Conservation (phyloP, 2,888 invertebrate species). For the Metallyticus violacea region DNA sequence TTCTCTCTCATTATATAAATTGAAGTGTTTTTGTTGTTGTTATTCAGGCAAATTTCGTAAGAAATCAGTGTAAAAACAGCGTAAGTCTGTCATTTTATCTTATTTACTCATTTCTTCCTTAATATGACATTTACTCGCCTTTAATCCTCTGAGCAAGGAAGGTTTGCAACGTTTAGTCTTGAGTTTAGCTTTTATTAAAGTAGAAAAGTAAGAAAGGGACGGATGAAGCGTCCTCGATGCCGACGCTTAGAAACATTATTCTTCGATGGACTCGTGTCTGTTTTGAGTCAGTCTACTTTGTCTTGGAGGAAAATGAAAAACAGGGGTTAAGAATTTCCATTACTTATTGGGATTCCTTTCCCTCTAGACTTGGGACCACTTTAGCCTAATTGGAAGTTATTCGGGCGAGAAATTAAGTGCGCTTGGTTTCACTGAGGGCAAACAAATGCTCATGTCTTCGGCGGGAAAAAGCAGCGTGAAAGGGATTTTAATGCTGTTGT, state of each 20-base stretch:
- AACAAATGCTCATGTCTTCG: neutral
- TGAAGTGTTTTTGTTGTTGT: no score
- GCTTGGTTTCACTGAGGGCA: neutral
- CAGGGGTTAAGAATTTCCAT: neutral
- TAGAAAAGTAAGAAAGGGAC: neutral
- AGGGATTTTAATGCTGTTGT: conserved; percentile 1
- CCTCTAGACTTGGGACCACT: neutral
- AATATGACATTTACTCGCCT: no score
- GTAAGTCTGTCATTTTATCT: no score
- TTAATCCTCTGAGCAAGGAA: no score
- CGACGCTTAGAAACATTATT: neutral
- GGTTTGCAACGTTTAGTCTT: no score
- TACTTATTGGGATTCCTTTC: neutral
- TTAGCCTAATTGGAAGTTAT: conserved; percentile 5
- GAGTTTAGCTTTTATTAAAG: neutral
- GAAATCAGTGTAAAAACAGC: no score
- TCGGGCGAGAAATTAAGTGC: conserved; percentile 3
- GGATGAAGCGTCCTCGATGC: neutral
- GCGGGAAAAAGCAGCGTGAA: neutral
- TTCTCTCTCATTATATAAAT: no score
- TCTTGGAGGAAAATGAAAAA: neutral
- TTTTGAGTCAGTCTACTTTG: neutral
- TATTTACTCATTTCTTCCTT: no score
- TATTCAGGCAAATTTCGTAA: no score
- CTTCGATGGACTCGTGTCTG: neutral